Percentiles rank a stretch among this genome's conserved stretches.
Conservation (phyloP, 2,888 invertebrate genomes). For the Anticlea derivata region DNA sequence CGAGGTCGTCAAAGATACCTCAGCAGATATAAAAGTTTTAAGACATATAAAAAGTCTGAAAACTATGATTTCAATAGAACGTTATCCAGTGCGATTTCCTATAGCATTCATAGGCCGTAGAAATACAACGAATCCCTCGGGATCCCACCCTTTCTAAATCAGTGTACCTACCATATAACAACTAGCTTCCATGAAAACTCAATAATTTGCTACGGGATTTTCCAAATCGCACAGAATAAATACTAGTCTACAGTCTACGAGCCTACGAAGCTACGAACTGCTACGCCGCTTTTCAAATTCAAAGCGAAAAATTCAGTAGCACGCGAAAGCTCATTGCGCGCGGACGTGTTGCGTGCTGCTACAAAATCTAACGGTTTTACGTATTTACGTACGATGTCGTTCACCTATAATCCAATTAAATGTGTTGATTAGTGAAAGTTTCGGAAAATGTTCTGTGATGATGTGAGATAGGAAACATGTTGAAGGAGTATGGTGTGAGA, state of each 20-base stretch:
- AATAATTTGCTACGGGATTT: slow-evolving; percentile 64
- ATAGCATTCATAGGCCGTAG: no score
- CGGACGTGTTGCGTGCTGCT: slow-evolving; percentile 42
- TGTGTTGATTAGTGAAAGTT: slow-evolving; percentile 54
- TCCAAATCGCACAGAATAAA: slow-evolving; percentile 48
- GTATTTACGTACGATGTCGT: slow-evolving; percentile 64
- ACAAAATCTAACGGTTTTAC: slow-evolving; percentile 39
- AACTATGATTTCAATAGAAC: no score
- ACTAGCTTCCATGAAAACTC: slow-evolving; percentile 41
- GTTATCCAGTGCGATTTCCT: no score
- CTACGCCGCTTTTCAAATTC: slow-evolving; percentile 45
- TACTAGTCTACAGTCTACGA: slow-evolving; percentile 39
- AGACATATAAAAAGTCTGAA: no score
- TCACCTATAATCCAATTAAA: slow-evolving; percentile 69
- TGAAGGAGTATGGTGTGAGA: slow-evolving; percentile 65
- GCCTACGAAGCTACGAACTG: slow-evolving; percentile 45
- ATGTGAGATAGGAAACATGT: slow-evolving; percentile 78
- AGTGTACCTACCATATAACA: slow-evolving; percentile 5
- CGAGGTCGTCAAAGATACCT: no score
- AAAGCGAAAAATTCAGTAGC: slow-evolving; percentile 55
- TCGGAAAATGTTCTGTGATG: slow-evolving; percentile 64
- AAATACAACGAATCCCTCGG: slow-evolving; percentile 5
- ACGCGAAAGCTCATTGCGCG: slow-evolving; percentile 48
- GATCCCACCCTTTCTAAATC: slow-evolving; percentile 3
- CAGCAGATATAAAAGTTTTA: no score